Evolutionary conservation across 1,140 invertebrate genomes (phyloP).

Genomic region (Cotesia vestalis): DNA sequence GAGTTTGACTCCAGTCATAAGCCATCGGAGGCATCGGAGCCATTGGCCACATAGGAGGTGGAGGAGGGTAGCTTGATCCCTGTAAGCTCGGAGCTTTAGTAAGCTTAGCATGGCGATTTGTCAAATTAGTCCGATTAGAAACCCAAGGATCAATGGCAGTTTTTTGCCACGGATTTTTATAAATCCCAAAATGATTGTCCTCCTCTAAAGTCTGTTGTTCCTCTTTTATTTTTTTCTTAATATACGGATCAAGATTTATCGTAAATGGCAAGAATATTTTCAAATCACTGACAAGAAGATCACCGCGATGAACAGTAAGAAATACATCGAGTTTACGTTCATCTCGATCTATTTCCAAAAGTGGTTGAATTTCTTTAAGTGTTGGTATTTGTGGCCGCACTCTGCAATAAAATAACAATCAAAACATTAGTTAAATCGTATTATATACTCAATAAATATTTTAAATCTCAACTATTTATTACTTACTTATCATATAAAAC

Average conservation of each 20-base stretch:
- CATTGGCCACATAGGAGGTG: slow-evolving; percentile 47
- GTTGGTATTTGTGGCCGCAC: slow-evolving; percentile 82
- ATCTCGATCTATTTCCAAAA: slow-evolving; percentile 92
- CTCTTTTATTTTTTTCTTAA: slow-evolving; percentile 93
- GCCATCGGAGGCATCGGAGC: slow-evolving; percentile 46
- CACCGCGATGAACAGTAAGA: slow-evolving; percentile 84
- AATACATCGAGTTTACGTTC: slow-evolving; percentile 95
- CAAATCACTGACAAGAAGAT: slow-evolving; percentile 84
- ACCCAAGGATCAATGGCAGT: slow-evolving; percentile 31
- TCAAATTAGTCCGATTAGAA: slow-evolving; percentile 22
- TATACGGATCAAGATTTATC: slow-evolving; percentile 95
- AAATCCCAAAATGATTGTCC: slow-evolving; percentile 55
- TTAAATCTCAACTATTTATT: neutral
- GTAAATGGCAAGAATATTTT: slow-evolving; percentile 96
- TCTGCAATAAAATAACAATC: slow-evolving; percentile 63
- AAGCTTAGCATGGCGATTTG: slow-evolving; percentile 44
- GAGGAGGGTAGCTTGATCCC: slow-evolving; percentile 30
- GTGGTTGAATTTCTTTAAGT: slow-evolving; percentile 86
- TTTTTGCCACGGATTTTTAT: slow-evolving; percentile 47
- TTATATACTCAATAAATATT: slow-evolving; percentile 11
- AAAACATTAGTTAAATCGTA: neutral
- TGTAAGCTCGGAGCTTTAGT: slow-evolving; percentile 44
- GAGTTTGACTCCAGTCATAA: slow-evolving; percentile 50
- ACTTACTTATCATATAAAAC: slow-evolving; percentile 91
- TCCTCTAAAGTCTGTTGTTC: slow-evolving; percentile 76